phyloP scores from a whole-genome alignment of 2,888 invertebrate genomes.

The Lordiphosa fenestrarum region DNA sequence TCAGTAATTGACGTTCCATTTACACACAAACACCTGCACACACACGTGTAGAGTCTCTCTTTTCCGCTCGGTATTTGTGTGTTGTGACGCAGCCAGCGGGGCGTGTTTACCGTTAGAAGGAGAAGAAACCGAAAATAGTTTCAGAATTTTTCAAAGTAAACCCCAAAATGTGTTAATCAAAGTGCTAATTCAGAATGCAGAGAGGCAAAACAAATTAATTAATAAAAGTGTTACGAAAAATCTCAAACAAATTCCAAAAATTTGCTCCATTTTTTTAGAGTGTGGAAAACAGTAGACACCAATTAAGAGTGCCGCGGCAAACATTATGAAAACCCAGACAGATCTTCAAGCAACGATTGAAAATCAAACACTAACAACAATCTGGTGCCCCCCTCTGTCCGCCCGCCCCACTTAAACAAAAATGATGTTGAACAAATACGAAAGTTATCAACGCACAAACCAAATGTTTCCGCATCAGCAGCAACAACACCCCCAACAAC shows the following conservation, averaged over 20 bases:
- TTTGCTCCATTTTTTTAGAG: background rate
- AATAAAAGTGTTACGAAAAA: conserved; percentile 33
- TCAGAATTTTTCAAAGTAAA: conserved; percentile 1
- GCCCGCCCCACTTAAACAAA: conserved; percentile 20
- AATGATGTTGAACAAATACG: conserved; percentile 77
- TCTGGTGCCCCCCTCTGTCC: background rate
- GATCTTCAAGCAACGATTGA: conserved; percentile 7
- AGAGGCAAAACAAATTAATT: conserved; percentile 2
- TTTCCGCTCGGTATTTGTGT: conserved; percentile 3
- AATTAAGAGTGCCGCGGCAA: conserved; percentile 28
- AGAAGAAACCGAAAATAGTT: conserved; percentile 8
- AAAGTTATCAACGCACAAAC: conserved; percentile 65
- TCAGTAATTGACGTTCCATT: conserved; percentile 43
- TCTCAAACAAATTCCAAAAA: background rate
- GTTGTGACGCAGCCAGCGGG: conserved; percentile 59
- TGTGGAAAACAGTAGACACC: conserved; percentile 17
- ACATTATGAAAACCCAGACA: conserved; percentile 3
- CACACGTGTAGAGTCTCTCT: conserved; percentile 6
- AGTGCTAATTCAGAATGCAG: background rate
- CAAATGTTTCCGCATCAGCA: conserved; percentile 65
- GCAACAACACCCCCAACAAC: conserved; percentile 16
- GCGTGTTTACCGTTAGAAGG: conserved; percentile 49
- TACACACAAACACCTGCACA: too few relatives aligned
- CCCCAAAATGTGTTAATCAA: conserved; percentile 7
- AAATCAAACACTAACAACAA: conserved; percentile 12